Base-by-base conservation (phyloP, 2,797 vertebrate species). In the Garrulus glandarius region DNA sequence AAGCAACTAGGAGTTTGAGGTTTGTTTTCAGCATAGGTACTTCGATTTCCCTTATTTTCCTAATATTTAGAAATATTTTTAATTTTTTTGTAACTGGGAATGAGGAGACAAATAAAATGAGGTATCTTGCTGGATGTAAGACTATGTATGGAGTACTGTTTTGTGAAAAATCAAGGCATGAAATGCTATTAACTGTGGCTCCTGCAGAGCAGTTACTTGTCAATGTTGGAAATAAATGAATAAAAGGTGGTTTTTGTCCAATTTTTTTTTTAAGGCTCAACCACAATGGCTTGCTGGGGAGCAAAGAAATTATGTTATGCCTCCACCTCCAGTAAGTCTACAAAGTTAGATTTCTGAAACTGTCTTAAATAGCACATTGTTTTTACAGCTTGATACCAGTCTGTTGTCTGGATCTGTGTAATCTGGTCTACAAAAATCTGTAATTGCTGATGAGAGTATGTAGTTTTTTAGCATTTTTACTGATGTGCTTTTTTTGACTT, bases 251-350 rank as follows among this genome's bases (percentile, higher is more conserved):
- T 63, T 83, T 17, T 87, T 76, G 22, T 74, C 61, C 10, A 32
- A 92, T 90, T 94, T 43, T 68, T 43, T 68, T 95, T 95, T 97
- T 41, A 94, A 98, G 98, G 95, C 98, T 79, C 95, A 97, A 94
- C 98, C 98, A 18, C 98, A 98, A 1, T 98, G 98, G 98, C 23
- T 97, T 97, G 53, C 93, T 93, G 97, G 97, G 36, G 98, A 98
- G 50, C 98, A 98, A 84, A 98, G 98, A 94, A 98, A 94, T 92
- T 98, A 97, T 4, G 91, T 98, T 69, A 72, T 98, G 27, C 97
- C 98, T 94, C 97, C 94, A 97, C 71, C 98, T 93, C 97, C 95
- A 96, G 98, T 98, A 97, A 98, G 97, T 84, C 44, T 71, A 80
- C 68, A n/a, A 37, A 61, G 15, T 75, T 60, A 65, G 87, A 61